Evolutionary conservation across 2,113 vertebrate species (phyloP), one percentile per base, ranked within the genome.

Genomic region (Perca flavescens): DNA sequence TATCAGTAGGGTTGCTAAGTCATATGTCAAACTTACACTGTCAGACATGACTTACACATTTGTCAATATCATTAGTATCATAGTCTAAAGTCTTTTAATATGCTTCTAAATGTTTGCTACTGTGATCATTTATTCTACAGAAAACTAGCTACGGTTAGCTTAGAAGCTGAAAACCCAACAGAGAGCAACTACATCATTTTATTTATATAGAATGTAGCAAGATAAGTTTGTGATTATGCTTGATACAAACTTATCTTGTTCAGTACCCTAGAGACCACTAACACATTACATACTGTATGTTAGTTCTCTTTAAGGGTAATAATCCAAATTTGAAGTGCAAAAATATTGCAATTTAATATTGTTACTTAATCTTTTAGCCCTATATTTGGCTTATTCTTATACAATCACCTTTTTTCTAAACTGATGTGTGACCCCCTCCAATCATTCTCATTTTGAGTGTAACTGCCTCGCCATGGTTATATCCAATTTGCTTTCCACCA

Each of bases 401-500:
- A 36, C 1, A 15, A 61, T 22, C 6, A 13, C 8, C 36, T n/a
- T 28, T 21, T 21, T 67, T 50, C 58, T 31, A 5, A 22, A 34
- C 19, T 6, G 21, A 13, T 21, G 47, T 19, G 31, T 77, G 19
- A 65, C 47, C 50, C 50, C 40, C 2, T 80, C 22, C 67, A 64
- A 6, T 73, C n/a, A 62, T 11, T 46, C 36, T 66, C 60, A 61
- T 54, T 36, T 17, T 47, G 1, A 88, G 66, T 50, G 8, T 57
- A 36, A 65, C 50, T 25, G 14, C 49, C 6, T 46, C 4, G 22
- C 43, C 21, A 4, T 31, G 22, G 19, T 47, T 34, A n/a, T 12
- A 47, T 50, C 62, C 19, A 17, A 22, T 75, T 70, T 60, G 58
- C 46, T 74, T 77, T 72, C 28, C 36, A 40, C 21, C 16, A 5